Conservation (phyloP, 2,113 vertebrate genomes). For the Colius striatus region DNA sequence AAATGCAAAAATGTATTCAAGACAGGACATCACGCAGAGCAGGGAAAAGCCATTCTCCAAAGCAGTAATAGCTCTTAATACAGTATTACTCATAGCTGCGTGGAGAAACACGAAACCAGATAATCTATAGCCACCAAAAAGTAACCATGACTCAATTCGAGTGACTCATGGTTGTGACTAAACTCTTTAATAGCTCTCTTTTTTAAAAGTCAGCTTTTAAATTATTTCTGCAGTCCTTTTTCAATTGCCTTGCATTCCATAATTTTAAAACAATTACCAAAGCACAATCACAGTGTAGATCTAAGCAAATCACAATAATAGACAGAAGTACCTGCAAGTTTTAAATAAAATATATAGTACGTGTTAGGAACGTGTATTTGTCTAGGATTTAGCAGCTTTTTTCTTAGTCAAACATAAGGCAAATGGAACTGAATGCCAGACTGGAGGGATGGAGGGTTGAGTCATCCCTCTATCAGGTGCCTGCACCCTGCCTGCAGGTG, state of each 20-base stretch:
- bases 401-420: background rate
- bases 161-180: conserved; percentile 60
- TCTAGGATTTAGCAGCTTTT: background rate
- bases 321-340: background rate
- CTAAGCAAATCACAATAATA: background rate
- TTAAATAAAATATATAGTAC: background rate
- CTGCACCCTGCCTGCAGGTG: background rate
- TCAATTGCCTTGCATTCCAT: background rate
- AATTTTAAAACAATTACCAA: background rate
- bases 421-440: background rate
- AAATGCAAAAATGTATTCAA: background rate
- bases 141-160: background rate
- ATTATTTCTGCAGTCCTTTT: background rate
- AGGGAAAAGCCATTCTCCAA: conserved; percentile 1
- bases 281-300: background rate
- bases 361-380: background rate
- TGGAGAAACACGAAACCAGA: background rate
- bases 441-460: background rate
- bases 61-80: background rate
- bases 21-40: background rate
- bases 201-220: background rate
- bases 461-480: background rate
- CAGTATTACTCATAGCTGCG: background rate
- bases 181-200: conserved; percentile 30
- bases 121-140: conserved; percentile 17